Conservation (phyloP, 2,797 vertebrate genomes). For the Intellagama lesueurii region DNA sequence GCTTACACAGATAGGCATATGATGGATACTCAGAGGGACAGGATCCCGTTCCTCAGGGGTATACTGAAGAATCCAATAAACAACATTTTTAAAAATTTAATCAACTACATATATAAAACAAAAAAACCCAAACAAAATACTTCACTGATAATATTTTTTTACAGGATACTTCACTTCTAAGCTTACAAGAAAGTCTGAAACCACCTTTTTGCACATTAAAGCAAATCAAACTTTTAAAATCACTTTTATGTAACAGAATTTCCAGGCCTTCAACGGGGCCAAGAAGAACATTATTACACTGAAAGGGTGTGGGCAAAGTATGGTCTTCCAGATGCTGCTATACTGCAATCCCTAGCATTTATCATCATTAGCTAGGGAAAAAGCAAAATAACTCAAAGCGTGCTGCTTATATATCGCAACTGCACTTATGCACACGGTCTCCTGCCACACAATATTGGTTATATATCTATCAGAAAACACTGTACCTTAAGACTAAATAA, state of each 20-base stretch:
- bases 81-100: background rate
- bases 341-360: too few species aligned
- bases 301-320: too few species aligned
- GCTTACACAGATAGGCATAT: conserved; percentile 96
- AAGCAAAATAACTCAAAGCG: too few species aligned
- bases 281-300: background rate
- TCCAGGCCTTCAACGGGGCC: background rate
- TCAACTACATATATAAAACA: background rate
- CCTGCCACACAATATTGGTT: too few species aligned
- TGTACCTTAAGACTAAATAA: background rate
- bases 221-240: background rate
- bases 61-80: conserved; percentile 76
- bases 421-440: too few species aligned
- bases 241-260: background rate
- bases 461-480: background rate
- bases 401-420: too few species aligned
- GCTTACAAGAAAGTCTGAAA: background rate
- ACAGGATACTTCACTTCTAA: background rate
- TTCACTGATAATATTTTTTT: background rate
- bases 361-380: too few species aligned
- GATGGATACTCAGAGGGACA: conserved; percentile 93
- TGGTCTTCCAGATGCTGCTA: too few species aligned
- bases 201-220: background rate
- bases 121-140: background rate
- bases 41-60: conserved; percentile 92